Conservation (phyloP, 2,797 vertebrate species). For the Cirrhinus molitorella region DNA sequence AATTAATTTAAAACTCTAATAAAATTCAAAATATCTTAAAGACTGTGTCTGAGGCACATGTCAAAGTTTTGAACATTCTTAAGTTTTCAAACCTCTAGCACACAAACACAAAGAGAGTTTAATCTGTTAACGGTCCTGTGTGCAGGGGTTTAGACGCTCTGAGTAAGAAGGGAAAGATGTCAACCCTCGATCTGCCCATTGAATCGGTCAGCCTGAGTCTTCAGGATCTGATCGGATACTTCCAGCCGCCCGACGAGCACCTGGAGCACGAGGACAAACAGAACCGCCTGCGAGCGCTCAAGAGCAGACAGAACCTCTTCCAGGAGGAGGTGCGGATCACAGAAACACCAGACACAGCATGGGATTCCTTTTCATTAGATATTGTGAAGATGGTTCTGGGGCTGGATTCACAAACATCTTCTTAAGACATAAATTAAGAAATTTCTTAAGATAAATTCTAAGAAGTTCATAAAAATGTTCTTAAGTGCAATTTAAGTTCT, state of each 20-base stretch:
- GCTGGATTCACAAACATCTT: no score
- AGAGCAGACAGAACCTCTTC: slow-evolving; percentile 96
- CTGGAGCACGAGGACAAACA: slow-evolving; percentile 95
- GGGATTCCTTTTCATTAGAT: background rate
- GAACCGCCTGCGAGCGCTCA: slow-evolving; percentile 92
- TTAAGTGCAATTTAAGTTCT: no score
- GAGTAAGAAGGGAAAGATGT: slow-evolving; percentile 85
- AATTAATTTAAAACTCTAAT: no score
- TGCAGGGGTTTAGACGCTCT: slow-evolving; percentile 89
- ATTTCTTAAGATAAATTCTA: no score
- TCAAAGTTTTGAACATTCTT: no score
- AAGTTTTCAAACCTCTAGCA: no score
- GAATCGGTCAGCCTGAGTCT: slow-evolving; percentile 92
- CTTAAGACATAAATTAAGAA: no score
- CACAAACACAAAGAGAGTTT: background rate
- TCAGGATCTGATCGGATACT: slow-evolving; percentile 94
- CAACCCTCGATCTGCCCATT: slow-evolving; percentile 86
- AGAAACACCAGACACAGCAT: background rate
- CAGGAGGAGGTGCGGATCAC: slow-evolving; percentile 89
- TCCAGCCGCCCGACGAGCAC: slow-evolving; percentile 93
- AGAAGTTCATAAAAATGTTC: no score
- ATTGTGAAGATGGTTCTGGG: no score
- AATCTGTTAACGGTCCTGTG: background rate
- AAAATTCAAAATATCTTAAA: no score
- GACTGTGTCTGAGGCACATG: no score